Evolutionary conservation across 1,140 invertebrate species (phyloP).

Genomic region (Branchinecta lynchi): DNA sequence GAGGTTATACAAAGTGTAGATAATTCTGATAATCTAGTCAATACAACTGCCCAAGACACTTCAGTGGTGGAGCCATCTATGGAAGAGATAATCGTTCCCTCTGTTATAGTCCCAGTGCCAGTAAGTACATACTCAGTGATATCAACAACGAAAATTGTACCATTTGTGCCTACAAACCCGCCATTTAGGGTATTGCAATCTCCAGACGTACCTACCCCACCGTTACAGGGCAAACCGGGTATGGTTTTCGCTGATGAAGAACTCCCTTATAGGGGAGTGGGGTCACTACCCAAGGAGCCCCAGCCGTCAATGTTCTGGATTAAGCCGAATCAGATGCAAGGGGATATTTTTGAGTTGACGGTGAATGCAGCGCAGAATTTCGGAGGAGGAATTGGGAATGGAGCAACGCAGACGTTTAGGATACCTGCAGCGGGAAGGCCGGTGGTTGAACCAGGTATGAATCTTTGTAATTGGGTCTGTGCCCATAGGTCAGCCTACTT

Average conservation of each 20-base stretch:
- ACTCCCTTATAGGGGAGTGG: slow-evolving; percentile 14
- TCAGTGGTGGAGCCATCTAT: neutral
- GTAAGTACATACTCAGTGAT: slow-evolving; percentile 22
- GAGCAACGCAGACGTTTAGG: neutral
- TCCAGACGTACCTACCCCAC: slow-evolving; percentile 19
- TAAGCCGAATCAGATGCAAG: slow-evolving; percentile 28
- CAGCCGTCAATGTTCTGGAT: neutral
- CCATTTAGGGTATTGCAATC: neutral
- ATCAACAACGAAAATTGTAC: slow-evolving; percentile 12
- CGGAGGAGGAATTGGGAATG: slow-evolving; percentile 31
- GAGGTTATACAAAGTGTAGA: slow-evolving; percentile 11
- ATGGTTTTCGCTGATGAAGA: slow-evolving; percentile 18
- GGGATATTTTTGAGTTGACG: slow-evolving; percentile 72
- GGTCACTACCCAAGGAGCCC: slow-evolving; percentile 25
- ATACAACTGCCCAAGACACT: neutral
- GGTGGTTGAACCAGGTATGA: neutral
- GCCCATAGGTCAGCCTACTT: too few species aligned
- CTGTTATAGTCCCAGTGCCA: slow-evolving; percentile 16
- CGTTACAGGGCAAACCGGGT: slow-evolving; percentile 22
- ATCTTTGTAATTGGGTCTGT: too few species aligned
- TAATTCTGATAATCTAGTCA: slow-evolving; percentile 18
- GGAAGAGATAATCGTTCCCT: too few species aligned
- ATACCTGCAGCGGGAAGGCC: neutral
- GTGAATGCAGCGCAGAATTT: slow-evolving; percentile 71
- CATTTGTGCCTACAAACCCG: slow-evolving; percentile 14